Base-by-base conservation (phyloP, 2,888 invertebrate species). In the Apamea monoglypha region DNA sequence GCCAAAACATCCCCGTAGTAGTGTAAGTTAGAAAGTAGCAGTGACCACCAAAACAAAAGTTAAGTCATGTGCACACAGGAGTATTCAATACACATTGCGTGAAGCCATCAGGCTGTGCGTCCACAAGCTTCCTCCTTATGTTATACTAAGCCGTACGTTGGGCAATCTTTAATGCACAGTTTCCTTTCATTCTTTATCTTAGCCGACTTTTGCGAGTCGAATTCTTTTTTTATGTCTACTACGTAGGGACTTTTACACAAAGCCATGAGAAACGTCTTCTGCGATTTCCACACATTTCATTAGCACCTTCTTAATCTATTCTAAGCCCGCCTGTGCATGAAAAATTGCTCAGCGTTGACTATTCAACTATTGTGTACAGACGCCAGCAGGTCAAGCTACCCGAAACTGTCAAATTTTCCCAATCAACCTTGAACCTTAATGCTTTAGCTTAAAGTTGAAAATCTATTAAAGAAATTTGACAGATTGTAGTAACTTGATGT, bases 61-160 rank as follows among this genome's bases (percentile, higher is more conserved):
- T 87, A 87, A 89, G 86, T 87, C 75, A 81, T 77, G 85, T 90
- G 86, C 86, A 87, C 85, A 90, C 87, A 88, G 84, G 90, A 91
- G 87, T 87, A 88, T 90, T 87, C 71, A 59, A 86, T 82, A 81
- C 80, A 88, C 81, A 80, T 87, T 85, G 87, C 88, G 80, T 84
- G 77, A 88, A 88, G 89, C 85, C 78, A 47, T 78, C 40, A 76
- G 88, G 86, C 87, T 80, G 89, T 89, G 88, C 81, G 61, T 83
- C 64, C 81, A 84, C 83, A 88, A 87, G 85, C 86, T 74, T 77
- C n/a, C 74, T 76, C 80, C 76, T 18, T 63, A 78, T 82, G 68
- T 72, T 75, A 75, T 63, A 80, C 79, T 75, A 79, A 79, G 76
- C 72, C 56, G 16, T 73, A n/a, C 14, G 36, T 64, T 80, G 76